phyloP scores from a whole-genome alignment of 2,113 vertebrate species.

The Chitala chitala region DNA sequence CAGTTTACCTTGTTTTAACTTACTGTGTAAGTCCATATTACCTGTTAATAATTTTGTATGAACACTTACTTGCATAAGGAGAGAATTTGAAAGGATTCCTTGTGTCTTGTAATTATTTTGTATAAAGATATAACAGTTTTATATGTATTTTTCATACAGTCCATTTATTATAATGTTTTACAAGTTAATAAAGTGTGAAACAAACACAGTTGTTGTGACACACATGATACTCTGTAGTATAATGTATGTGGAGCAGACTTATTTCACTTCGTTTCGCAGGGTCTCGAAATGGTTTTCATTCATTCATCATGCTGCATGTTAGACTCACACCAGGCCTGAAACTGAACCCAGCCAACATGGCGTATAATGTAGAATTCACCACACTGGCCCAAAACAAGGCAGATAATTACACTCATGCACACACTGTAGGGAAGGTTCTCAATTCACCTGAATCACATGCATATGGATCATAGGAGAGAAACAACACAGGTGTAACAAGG shows the following conservation, averaged over 20 bases:
- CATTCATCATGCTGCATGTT: too few species aligned
- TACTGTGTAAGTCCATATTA: constrained; percentile 32
- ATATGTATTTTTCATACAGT: neutral
- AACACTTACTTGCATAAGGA: neutral
- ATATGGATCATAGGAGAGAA: too few species aligned
- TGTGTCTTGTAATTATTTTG: neutral
- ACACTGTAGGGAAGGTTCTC: too few species aligned
- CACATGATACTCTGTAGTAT: neutral
- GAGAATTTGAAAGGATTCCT: neutral
- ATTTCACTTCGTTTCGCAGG: too few species aligned
- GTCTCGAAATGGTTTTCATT: too few species aligned
- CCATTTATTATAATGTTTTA: neutral
- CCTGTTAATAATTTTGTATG: constrained; percentile 4
- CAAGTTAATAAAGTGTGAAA: neutral
- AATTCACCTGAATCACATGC: too few species aligned
- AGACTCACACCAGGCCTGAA: too few species aligned
- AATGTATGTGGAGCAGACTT: neutral
- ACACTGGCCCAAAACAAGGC: too few species aligned
- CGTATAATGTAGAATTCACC: too few species aligned
- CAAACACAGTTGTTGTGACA: neutral
- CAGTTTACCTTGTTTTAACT: constrained; percentile 17
- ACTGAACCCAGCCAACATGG: too few species aligned
- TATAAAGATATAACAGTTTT: constrained; percentile 5
- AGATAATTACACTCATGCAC: too few species aligned
- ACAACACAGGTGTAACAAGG: too few species aligned